A percentile compares a stretch with the other conserved stretches of the same genome.
Evolutionary conservation across 2,888 invertebrate genomes (phyloP).

Genomic region (Myopa tessellatipennis): DNA sequence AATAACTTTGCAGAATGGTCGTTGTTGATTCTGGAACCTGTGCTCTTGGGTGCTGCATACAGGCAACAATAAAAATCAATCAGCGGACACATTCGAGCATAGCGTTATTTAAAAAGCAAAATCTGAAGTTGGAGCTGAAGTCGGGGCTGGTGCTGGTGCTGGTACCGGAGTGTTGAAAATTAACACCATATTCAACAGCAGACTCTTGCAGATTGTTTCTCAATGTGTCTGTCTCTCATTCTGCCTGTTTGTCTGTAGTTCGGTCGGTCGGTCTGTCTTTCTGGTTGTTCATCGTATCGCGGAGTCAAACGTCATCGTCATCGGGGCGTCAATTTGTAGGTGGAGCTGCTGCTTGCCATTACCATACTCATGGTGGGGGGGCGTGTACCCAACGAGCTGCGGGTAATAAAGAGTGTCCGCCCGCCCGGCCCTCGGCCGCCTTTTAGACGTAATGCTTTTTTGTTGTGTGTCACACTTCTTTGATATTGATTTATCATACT

Average conservation of each 20-base stretch:
- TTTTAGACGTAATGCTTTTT: neutral
- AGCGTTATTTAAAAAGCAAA: neutral
- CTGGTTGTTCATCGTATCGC: neutral
- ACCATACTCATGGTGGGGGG: neutral
- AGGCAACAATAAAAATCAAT: conserved; percentile 40
- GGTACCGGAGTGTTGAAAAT: conserved; percentile 29
- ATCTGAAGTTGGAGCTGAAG: neutral
- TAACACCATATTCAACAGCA: conserved; percentile 33
- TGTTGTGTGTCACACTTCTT: conserved; percentile 28
- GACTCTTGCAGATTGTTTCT: neutral
- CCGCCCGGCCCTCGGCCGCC: neutral
- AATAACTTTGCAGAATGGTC: conserved; percentile 11
- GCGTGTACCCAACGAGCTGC: neutral
- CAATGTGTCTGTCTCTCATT: neutral
- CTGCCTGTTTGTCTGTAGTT: neutral
- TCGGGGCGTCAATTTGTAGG: conserved; percentile 21
- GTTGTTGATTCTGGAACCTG: no score
- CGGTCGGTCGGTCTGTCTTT: neutral
- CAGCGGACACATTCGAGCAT: conserved; percentile 20
- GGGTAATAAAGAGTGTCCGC: neutral
- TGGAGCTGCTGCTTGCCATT: conserved; percentile 19
- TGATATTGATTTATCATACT: conserved; percentile 52
- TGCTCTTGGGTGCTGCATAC: neutral
- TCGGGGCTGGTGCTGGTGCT: neutral
- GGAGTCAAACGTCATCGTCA: neutral